Base-by-base conservation (phyloP, 2,888 invertebrate species). In the Rhingia campestris region DNA sequence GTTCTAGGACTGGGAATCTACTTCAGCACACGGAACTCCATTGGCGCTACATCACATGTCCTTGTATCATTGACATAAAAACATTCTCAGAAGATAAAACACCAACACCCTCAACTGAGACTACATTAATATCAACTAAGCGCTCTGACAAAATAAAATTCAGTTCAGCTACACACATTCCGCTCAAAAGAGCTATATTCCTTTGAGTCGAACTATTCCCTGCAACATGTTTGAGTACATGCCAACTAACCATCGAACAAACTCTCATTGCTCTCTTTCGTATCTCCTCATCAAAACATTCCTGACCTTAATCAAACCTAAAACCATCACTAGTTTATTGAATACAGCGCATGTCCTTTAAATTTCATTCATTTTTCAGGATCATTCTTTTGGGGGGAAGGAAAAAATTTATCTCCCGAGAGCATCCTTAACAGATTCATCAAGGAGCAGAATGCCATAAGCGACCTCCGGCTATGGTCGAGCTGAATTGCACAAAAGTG, bases 311-410 rank as follows among this genome's bases (percentile, higher is more conserved):
- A 81, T 77, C 72, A 82, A 82, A 77, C 9, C 61, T 59, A 30
- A 59, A 22, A 2, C 22, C 22, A 22, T 22, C 22, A 22, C 22
- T 10, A 32, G 43, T 32, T 22, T 35, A 43, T 9, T 6, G 7
- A 30, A 9, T 39, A 84, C 43, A 32, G 84, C 84, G 80, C 84
- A 84, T 80, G 80, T 61, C 66, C 54, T 43, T 10, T 43, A 32
- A 84, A 73, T 82, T 79, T 84, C 79, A 84, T 80, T 84, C 84
- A 84, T 75, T 84, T 84, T 80, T 80, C 66, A 80, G 66, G 54
- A 75, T 66, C 70, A 56, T 49, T 30, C 49, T 56, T 47, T 43
- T 30, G 56, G 63, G 3, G 58, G 32, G 32, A 33, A 49, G 22
- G 22, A 9, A 49, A 53, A 58, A 58, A 37, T 63, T 22, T 70